phyloP scores from a whole-genome alignment of 2,888 invertebrate species.

The Azorinus chamasolen region DNA sequence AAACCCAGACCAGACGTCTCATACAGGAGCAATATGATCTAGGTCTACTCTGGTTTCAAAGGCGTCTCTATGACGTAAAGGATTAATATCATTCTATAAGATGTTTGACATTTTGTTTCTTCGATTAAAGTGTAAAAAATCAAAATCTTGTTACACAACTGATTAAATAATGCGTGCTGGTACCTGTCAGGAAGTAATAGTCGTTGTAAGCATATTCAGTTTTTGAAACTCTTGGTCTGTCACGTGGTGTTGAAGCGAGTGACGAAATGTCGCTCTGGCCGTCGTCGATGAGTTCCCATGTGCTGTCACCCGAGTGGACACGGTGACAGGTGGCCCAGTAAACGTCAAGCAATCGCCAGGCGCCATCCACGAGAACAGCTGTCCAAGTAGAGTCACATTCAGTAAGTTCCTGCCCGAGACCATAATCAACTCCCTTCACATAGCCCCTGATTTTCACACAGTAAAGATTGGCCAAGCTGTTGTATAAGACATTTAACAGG shows the following conservation, averaged over 20 bases:
- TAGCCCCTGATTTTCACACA: constrained; percentile 82
- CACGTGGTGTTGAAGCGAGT: constrained; percentile 55
- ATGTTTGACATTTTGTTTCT: too few species aligned
- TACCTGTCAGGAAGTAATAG: constrained; percentile 76
- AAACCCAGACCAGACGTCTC: too few species aligned
- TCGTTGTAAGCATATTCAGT: constrained; percentile 68
- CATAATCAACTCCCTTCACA: constrained; percentile 81
- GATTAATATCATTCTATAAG: too few species aligned
- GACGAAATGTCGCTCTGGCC: constrained; percentile 65
- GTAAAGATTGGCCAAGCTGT: constrained; percentile 81
- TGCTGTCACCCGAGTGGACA: constrained; percentile 71
- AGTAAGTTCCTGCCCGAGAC: constrained; percentile 60
- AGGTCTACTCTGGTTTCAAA: too few species aligned
- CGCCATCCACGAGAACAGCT: constrained; percentile 82
- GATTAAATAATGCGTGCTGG: too few species aligned
- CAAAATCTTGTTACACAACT: too few species aligned
- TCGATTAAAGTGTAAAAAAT: too few species aligned
- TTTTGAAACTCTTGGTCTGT: constrained; percentile 39
- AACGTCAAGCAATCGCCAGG: constrained; percentile 83
- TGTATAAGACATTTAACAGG: neutral
- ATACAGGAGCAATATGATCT: too few species aligned
- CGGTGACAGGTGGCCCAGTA: constrained; percentile 84
- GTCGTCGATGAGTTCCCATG: constrained; percentile 68
- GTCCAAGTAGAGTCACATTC: constrained; percentile 80
- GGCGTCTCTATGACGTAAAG: too few species aligned